A percentile compares a stretch with the other conserved stretches of the same genome.
phyloP scores from a whole-genome alignment of 2,113 vertebrate genomes.

The Trematocara stigmaticum region DNA sequence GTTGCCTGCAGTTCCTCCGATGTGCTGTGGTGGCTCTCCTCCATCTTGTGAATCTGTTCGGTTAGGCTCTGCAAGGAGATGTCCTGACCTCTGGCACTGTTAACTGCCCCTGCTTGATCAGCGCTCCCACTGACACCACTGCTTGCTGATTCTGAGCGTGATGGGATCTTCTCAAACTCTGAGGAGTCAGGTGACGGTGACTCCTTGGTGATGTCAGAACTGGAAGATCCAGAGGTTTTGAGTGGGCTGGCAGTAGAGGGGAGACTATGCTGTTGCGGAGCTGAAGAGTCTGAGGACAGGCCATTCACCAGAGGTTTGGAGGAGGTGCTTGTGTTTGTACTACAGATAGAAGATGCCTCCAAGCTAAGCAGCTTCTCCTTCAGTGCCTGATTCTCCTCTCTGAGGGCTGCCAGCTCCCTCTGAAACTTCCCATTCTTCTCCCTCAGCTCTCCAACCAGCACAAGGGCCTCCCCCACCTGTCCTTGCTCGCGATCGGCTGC shows the following conservation, averaged over 20 bases:
- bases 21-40: conserved; percentile 93
- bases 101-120: conserved; percentile 15
- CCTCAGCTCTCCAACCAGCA: conserved; percentile 78
- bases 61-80: conserved; percentile 85
- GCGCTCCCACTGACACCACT: conserved; percentile 68
- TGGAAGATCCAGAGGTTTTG: conserved; percentile 79
- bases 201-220: conserved; percentile 85
- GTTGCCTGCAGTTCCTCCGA: conserved; percentile 94
- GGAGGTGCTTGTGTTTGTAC: conserved; percentile 65
- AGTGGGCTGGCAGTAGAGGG: conserved; percentile 41
- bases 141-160: conserved; percentile 74
- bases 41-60: conserved; percentile 91
- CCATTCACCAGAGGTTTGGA: conserved; percentile 53
- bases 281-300: conserved; percentile 40
- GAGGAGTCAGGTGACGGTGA: conserved; percentile 86
- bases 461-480: conserved; percentile 69
- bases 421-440: conserved; percentile 88
- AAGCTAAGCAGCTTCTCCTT: conserved; percentile 84
- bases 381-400: conserved; percentile 85
- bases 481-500: conserved; percentile 30
- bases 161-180: conserved; percentile 89
- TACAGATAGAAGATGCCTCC: conserved; percentile 77
- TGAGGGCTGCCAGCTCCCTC: conserved; percentile 79
- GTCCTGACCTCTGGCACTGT: conserved; percentile 53
- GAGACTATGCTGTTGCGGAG: conserved; percentile 32